Conservation (phyloP, 2,113 vertebrate genomes). For the Boleophthalmus pectinirostris region DNA sequence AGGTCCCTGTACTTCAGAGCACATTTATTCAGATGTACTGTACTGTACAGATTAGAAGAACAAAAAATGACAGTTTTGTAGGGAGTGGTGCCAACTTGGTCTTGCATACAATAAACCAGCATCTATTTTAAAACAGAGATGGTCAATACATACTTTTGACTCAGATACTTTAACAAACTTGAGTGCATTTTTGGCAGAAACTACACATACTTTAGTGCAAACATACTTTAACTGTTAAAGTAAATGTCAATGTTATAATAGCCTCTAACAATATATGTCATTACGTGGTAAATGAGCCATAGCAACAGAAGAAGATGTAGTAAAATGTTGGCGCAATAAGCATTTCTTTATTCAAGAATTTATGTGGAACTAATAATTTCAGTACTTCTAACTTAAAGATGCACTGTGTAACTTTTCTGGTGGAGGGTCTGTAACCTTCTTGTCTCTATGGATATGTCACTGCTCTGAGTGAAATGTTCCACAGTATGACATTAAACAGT, state of each 20-base stretch:
- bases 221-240: neutral
- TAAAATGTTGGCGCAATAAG: neutral
- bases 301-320: neutral
- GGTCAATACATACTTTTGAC: neutral
- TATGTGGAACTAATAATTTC: too few species aligned
- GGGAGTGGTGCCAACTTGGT: slow-evolving; percentile 15
- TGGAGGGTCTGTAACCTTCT: too few species aligned
- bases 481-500: too few species aligned
- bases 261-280: too few species aligned
- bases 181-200: slow-evolving; percentile 1
- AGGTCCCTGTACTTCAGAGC: slow-evolving; percentile 22
- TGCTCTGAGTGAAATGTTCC: too few species aligned
- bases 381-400: too few species aligned
- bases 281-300: neutral
- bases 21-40: slow-evolving; percentile 26
- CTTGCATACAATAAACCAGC: neutral
- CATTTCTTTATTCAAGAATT: too few species aligned
- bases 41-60: neutral
- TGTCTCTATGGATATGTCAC: too few species aligned
- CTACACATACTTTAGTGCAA: neutral
- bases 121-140: neutral
- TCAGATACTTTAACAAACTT: neutral
- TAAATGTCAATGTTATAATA: neutral
- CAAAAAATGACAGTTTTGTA: slow-evolving; percentile 26
- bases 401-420: too few species aligned